A percentile compares a stretch with the other conserved stretches of the same genome.
These are phyloP conservation scores for Homarus americanus DNA, from an alignment of 1,140 invertebrate species.

Conservation along the genomic window DNA sequence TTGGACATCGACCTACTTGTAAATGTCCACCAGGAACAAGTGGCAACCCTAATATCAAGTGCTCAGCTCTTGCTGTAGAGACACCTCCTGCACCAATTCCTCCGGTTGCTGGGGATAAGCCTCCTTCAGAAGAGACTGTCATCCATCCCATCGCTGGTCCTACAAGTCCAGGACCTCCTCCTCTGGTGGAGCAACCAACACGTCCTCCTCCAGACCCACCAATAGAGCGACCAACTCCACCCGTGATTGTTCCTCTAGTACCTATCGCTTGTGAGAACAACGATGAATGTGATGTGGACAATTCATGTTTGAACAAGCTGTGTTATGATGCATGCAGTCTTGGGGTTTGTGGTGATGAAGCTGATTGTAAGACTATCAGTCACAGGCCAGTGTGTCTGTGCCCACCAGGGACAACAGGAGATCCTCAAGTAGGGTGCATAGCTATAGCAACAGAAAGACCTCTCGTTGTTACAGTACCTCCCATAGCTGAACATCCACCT, in stretches of 20 bases:
- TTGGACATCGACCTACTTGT: constrained; percentile 20
- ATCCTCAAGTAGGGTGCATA: constrained; percentile 85
- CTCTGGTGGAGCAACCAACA: constrained; percentile 12
- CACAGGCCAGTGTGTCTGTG: constrained; percentile 85
- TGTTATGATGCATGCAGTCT: constrained; percentile 82
- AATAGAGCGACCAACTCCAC: constrained; percentile 18
- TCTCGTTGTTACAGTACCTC: too few species aligned
- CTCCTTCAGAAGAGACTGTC: neutral
- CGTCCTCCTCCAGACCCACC: constrained; percentile 17
- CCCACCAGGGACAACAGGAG: constrained; percentile 86
- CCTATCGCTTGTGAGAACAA: constrained; percentile 55
- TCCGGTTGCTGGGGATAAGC: neutral
- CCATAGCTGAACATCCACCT: too few species aligned
- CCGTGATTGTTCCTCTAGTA: constrained; percentile 5
- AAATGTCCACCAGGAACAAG: constrained; percentile 38
- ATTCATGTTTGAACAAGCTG: constrained; percentile 79
- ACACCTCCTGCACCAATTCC: neutral
- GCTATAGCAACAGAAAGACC: constrained; percentile 76
- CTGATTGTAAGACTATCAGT: constrained; percentile 82
- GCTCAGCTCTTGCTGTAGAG: constrained; percentile 25
- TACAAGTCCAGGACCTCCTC: constrained; percentile 7
- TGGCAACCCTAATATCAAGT: constrained; percentile 36
- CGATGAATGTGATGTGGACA: constrained; percentile 63
- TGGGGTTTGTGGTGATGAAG: constrained; percentile 85
- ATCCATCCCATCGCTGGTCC: constrained; percentile 17